Conservation (phyloP, 2,113 vertebrate species). For the Hemicordylus capensis region DNA sequence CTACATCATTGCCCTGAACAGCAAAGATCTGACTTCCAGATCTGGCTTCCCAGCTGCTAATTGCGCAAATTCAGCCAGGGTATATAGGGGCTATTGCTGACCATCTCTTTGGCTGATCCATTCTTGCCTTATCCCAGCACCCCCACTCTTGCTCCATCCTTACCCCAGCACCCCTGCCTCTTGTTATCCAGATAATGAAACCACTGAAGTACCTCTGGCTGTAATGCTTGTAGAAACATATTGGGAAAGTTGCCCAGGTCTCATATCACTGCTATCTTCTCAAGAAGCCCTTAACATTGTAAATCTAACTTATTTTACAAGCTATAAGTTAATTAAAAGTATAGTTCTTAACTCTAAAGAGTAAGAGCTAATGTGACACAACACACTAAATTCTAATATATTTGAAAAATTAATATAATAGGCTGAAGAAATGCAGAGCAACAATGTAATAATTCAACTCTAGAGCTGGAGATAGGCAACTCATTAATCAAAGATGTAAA, state of each 20-base stretch:
- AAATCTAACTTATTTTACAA: not conserved
- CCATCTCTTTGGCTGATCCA: not conserved
- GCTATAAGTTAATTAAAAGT: constrained; percentile 15
- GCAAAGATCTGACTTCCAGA: not conserved
- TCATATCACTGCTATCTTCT: not conserved
- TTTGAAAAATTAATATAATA: constrained; percentile 27
- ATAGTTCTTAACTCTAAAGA: not conserved
- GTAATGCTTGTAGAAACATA: no score
- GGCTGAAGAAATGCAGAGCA: constrained; percentile 1
- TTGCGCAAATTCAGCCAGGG: not conserved
- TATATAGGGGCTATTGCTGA: not conserved
- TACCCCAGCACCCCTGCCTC: not conserved
- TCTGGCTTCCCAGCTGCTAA: not conserved
- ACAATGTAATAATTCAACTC: not conserved
- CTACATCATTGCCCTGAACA: not conserved
- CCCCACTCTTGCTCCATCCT: not conserved
- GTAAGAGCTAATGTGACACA: not conserved
- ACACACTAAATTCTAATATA: constrained; percentile 19
- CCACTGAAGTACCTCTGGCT: not conserved
- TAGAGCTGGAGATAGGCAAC: not conserved
- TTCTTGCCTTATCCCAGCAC: no score
- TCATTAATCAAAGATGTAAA: constrained; percentile 30
- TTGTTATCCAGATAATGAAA: not conserved
- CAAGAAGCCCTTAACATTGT: not conserved
- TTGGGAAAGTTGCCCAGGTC: no score